Evolutionary conservation across 2,113 vertebrate genomes (phyloP).

Genomic region (Thunnus thynnus): DNA sequence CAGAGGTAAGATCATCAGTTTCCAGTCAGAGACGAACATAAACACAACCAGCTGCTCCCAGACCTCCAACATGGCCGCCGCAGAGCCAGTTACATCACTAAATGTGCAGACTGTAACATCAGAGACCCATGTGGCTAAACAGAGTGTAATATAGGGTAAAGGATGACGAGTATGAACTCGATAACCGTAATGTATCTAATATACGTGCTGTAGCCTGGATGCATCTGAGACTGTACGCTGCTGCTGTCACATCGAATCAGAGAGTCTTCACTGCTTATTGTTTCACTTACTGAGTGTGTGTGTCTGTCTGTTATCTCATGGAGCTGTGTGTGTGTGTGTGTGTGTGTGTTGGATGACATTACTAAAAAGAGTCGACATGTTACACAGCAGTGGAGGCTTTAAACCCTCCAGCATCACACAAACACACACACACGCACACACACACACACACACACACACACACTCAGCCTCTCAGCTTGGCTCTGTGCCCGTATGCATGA

Average conservation of each 20-base stretch:
- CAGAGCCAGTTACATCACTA: conserved; percentile 6
- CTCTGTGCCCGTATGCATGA: conserved; percentile 66
- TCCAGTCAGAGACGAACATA: background rate
- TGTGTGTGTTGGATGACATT: conserved; percentile 72
- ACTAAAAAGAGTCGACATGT: conserved; percentile 77
- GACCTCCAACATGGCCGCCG: background rate
- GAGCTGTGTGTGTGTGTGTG: background rate
- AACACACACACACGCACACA: conserved; percentile 31
- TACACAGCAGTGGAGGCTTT: conserved; percentile 72
- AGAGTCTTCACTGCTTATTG: background rate
- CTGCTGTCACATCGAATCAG: conserved; percentile 55
- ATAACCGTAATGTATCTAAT: conserved; percentile 51
- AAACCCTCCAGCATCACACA: conserved; percentile 49
- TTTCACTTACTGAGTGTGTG: conserved; percentile 25
- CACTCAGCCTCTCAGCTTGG: conserved; percentile 54
- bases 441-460: conserved; percentile 46
- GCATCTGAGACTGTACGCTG: background rate
- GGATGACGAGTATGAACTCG: background rate
- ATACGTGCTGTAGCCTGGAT: conserved; percentile 19
- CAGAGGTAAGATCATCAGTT: background rate
- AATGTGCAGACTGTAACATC: background rate
- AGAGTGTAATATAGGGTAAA: background rate
- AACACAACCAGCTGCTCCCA: background rate
- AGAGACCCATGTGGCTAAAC: background rate
- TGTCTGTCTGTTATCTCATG: conserved; percentile 7